These are phyloP conservation scores for Ephydatia muelleri DNA, from an alignment of 37 sponge, comb jelly and placozoan genomes.

Conservation along the genomic window DNA sequence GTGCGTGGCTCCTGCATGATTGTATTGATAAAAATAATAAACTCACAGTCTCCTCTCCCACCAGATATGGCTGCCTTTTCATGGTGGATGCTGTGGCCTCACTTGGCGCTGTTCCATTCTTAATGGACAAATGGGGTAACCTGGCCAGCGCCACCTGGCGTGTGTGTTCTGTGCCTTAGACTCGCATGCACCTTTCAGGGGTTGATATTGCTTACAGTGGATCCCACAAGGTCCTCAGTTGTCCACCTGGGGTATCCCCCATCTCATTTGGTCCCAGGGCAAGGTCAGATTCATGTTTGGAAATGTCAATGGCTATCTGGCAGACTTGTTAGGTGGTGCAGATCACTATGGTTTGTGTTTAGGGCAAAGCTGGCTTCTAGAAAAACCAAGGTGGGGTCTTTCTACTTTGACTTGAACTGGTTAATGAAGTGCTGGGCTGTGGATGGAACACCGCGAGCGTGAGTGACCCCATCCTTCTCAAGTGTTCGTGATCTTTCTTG, in stretches of 20 bases:
- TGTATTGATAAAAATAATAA: too few species aligned
- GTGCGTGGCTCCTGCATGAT: constrained; percentile 48
- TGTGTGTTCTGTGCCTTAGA: background rate
- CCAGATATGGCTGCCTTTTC: too few species aligned
- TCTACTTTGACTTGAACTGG: constrained; percentile 41
- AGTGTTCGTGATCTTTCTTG: background rate
- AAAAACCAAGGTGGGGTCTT: constrained; percentile 49
- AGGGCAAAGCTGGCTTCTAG: constrained; percentile 50
- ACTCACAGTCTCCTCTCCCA: too few species aligned
- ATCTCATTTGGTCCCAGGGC: constrained; percentile 61
- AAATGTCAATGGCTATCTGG: too few species aligned
- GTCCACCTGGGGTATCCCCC: constrained; percentile 58
- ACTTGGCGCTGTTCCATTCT: constrained; percentile 63
- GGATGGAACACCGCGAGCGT: constrained; percentile 34
- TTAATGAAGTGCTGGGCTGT: constrained; percentile 47
- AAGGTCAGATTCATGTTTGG: constrained; percentile 22
- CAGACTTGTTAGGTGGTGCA: too few species aligned
- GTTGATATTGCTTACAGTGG: constrained; percentile 63
- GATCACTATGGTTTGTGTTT: too few species aligned
- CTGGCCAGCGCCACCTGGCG: too few species aligned
- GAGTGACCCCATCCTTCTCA: background rate
- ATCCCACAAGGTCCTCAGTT: constrained; percentile 52
- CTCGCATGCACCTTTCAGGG: constrained; percentile 2
- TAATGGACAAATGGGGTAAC: constrained; percentile 65
- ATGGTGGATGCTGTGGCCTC: constrained; percentile 69